Evolutionary conservation across 2,113 vertebrate species (phyloP), one percentile per base, ranked within the genome.

Genomic region (Rallus limicola): DNA sequence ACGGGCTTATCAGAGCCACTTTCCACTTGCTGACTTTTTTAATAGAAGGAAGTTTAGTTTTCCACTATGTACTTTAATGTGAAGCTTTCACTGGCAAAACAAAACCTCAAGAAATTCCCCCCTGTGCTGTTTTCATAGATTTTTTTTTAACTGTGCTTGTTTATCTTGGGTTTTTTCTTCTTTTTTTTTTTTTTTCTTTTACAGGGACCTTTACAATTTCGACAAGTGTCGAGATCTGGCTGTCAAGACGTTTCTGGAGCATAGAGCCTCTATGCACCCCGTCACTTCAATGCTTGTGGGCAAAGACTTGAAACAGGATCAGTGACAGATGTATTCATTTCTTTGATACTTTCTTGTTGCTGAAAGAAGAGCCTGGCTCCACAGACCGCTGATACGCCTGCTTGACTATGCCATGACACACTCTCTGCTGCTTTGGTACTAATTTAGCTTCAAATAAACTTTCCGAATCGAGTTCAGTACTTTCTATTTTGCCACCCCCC

Each of bases 161-260:
- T 48, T 48, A 23, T 48, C 48, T 48, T 48, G 19, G 19, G 9
- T 23, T 48, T 48, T 48, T 48, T 48, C 21, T 48, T 48, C 21
- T 36, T 36, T 36, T 36, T 36, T 36, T 36, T 36, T 48, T 48
- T 48, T 48, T 9, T 77, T 28, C 17, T 82, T 83, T 95, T 88
- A 21, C 95, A 99, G 99, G 90, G 99, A 99, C 50, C 98, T 99
- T 34, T 99, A 98, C 56, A 97, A 91, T 95, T 99, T 99, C 84
- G 98, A 99, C 14, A 98, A 99, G 93, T 98, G 95, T 69, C 98
- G 67, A 2, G 97, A 98, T 13, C 97, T 98, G 96, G 97, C 99
- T 1, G 86, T 99, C 46, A 94, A 69, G 19, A 56, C 97, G 3
- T 99, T 99, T 90, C 82, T 97, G 63, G 97, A 98, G 81, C 97